Evolutionary conservation across 2,888 invertebrate species (phyloP).

Genomic region (Tetranychus truncatus): DNA sequence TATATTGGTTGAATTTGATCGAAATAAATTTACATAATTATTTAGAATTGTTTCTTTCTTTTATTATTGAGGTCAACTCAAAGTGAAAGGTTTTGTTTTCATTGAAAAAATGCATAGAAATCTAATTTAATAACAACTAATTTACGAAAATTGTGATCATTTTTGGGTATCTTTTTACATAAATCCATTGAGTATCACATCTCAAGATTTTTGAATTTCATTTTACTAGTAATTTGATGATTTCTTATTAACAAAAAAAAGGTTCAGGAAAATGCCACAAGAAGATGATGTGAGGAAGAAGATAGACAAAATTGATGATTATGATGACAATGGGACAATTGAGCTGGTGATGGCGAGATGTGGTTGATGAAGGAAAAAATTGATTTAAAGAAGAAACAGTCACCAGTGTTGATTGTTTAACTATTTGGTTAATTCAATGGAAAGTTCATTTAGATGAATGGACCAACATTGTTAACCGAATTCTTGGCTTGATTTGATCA

Average conservation of each 20-base stretch:
- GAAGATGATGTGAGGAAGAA: background rate
- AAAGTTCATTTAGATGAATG: background rate
- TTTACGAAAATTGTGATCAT: background rate
- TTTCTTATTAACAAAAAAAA: background rate
- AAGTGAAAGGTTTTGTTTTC: too few species aligned
- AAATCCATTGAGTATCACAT: background rate
- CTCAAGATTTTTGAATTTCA: background rate
- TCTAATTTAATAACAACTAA: conserved; percentile 1
- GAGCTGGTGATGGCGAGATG: background rate
- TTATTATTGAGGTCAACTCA: background rate
- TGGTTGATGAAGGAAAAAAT: background rate
- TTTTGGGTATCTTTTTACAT: background rate
- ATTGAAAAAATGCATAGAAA: background rate
- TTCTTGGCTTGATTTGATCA: background rate
- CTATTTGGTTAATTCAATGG: background rate
- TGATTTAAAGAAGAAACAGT: background rate
- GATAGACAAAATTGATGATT: background rate
- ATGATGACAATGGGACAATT: background rate
- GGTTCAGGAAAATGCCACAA: background rate
- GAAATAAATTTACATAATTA: too few species aligned
- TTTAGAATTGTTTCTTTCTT: background rate
- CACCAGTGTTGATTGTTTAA: background rate
- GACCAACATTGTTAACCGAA: background rate
- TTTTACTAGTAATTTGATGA: background rate
- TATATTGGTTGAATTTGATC: too few species aligned